Evolutionary conservation across 2,797 vertebrate species (phyloP).

Genomic region (Acestrorhynchus altus): DNA sequence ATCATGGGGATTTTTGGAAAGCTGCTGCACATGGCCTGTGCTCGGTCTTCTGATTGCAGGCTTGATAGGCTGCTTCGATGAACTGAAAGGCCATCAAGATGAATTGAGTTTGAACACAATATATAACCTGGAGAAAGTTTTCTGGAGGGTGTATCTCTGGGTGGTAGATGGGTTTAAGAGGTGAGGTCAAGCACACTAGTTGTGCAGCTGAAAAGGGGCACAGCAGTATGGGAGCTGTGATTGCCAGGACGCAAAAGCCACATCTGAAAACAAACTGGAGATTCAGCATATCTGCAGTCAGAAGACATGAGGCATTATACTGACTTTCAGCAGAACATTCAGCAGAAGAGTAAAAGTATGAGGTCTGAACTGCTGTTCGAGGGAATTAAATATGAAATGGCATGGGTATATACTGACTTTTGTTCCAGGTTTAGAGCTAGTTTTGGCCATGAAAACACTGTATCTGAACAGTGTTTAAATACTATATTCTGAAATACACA

Average conservation of each 20-base stretch:
- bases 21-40: neutral
- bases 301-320: neutral
- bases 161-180: neutral
- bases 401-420: neutral
- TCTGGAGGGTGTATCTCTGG: neutral
- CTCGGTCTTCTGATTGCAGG: neutral
- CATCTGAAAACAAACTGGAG: neutral
- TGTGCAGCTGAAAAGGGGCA: neutral
- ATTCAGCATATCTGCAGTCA: neutral
- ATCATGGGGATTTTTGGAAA: neutral
- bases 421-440: neutral
- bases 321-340: neutral
- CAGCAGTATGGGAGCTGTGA: neutral
- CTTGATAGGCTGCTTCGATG: neutral
- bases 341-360: neutral
- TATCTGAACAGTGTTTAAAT: constrained; percentile 41
- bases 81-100: neutral
- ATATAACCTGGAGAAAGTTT: neutral
- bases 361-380: neutral
- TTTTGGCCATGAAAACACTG: neutral
- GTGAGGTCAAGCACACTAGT: neutral
- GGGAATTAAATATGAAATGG: neutral
- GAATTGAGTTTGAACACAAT: neutral
- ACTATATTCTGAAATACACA: neutral
- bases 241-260: neutral